Evolutionary conservation across 2,888 invertebrate species (phyloP), one percentile per base, ranked within the genome.

Genomic region (Embidobia sp.): DNA sequence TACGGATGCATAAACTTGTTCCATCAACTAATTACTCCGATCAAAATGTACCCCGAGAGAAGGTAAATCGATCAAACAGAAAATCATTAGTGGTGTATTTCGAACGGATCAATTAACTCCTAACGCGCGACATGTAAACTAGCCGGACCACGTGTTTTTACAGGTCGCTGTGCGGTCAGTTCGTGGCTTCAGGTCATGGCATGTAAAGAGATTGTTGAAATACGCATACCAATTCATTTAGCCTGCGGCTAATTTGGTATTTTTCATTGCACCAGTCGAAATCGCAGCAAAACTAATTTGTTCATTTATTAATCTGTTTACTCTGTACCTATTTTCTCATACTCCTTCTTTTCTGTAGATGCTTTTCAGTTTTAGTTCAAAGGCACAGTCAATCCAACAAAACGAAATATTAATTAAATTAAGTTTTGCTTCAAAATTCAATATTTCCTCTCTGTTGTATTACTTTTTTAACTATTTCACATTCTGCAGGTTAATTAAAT

Each of bases 151-250:
- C 53, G 27, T 40, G 40, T 55, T 55, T 55, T 55, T 55, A 15
- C 27, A 27, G 51, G 33, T 35, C 13, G 35, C 11, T 7, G 18
- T 51, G 51, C 13, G 51, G 51, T 51, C 35, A 2, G 13, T 7
- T 7, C 1, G 18, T 35, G 31, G 31, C 51, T 22, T n/a, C 51
- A 35, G 51, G 35, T 35, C 51, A 51, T 51, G 35, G 33, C 26
- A 51, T 33, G 51, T 31, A 33, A 51, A 51, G 51, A 51, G 51
- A 51, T 15, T 37, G 53, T 13, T 6, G 15, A 53, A 37, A 26
- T 22, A 53, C 53, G 37, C 37, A 13, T 19, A 53, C 22, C 18
- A 53, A 49, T 49, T 49, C 48, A 10, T 29, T 49, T 49, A 46
- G 46, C 13, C n/a, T 26, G 6, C 22, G 15, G 13, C 8, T 5